Evolutionary conservation across 1,140 invertebrate genomes (phyloP), one percentile per base, ranked within the genome.

Genomic region (Leptinotarsa lineolata): DNA sequence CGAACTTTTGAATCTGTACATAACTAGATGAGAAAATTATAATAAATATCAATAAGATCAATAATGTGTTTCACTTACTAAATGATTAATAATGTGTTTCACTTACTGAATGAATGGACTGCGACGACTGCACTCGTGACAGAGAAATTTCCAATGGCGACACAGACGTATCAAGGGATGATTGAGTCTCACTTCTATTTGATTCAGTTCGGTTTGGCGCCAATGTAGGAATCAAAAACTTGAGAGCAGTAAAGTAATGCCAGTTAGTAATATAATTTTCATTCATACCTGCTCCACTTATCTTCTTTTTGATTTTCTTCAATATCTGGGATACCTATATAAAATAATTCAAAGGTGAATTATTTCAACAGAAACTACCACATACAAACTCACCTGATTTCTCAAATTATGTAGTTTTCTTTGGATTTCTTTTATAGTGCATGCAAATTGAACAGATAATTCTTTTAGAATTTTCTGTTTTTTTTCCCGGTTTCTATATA

Each of bases 381-480:
- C 20, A 18, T 60, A 60, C 20, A 18, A 60, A 60, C 58, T 60
- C 20, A 11, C 58, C 58, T 60, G 58, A 60, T 60, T 60, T 60
- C 58, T 60, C 0, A 60, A 60, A 60, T 60, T 8, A 30, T 30
- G 24, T 30, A 30, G 24, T 30, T 30, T 30, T 6, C 5, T 6
- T 30, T 30, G 24, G 24, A 30, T 30, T 30, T 30, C 24, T 30
- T 30, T 1, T 30, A 30, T 30, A 30, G 24, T 30, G 24, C 24
- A 6, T 30, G 24, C 24, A 30, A 30, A 30, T 30, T 30, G 5
- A 30, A 30, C 24, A 30, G 24, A 30, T 30, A 30, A 30, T 30
- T 30, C 24, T 6, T 30, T 30, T 30, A 30, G 24, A 30, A 30
- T 30, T 30, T 30, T 30, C 24, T 30, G 24, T 2, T 30, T 30